Evolutionary conservation across 2,797 vertebrate genomes (phyloP).

Genomic region (Kryptopterus vitreolus): DNA sequence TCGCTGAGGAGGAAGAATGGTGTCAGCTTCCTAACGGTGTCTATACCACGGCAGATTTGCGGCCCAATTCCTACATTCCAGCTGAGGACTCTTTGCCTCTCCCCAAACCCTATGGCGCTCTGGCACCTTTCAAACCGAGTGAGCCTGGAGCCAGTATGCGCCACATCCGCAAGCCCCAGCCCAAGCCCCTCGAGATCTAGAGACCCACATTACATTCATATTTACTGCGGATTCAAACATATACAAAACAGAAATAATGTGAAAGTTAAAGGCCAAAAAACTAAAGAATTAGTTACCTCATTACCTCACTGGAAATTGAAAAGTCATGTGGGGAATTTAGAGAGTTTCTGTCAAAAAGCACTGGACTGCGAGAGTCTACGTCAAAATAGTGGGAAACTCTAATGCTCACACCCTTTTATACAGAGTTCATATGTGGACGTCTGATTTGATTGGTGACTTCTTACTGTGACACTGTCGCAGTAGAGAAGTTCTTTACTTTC

Average conservation of each 20-base stretch:
- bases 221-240: not conserved
- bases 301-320: slow-evolving; percentile 5
- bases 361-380: not conserved
- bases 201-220: not conserved
- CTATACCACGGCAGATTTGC: slow-evolving; percentile 75
- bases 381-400: not conserved
- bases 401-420: not conserved
- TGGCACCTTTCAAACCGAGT: slow-evolving; percentile 82
- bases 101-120: slow-evolving; percentile 79
- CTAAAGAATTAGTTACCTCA: slow-evolving; percentile 3
- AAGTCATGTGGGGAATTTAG: slow-evolving; percentile 35
- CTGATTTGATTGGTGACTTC: not conserved
- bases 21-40: slow-evolving; percentile 65
- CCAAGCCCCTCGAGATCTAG: slow-evolving; percentile 79
- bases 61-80: slow-evolving; percentile 82
- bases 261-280: slow-evolving; percentile 13
- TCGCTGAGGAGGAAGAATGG: slow-evolving; percentile 69
- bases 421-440: not conserved
- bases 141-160: slow-evolving; percentile 77
- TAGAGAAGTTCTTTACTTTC: not conserved
- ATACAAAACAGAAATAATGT: not conserved
- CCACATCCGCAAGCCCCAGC: slow-evolving; percentile 78
- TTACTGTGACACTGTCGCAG: not conserved
- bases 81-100: slow-evolving; percentile 70
- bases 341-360: not conserved